Conservation (phyloP, 1,140 invertebrate genomes). For the Euura saliciscinereae region DNA sequence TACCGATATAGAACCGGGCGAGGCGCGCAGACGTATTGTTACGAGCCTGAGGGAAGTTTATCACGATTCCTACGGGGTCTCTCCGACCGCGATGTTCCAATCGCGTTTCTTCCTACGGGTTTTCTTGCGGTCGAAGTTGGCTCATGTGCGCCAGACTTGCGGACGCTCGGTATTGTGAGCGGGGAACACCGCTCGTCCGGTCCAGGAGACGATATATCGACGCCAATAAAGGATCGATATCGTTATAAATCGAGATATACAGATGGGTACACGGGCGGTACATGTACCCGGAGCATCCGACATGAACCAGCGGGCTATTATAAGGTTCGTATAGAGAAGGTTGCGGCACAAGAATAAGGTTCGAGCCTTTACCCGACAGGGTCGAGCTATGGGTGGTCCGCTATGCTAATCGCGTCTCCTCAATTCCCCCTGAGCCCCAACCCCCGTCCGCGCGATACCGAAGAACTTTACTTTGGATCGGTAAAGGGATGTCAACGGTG, state of each 20-base stretch:
- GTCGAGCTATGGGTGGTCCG: constrained; percentile 57
- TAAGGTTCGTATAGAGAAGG: constrained; percentile 39
- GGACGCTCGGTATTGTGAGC: background rate
- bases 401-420: constrained; percentile 39
- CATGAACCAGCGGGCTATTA: constrained; percentile 54
- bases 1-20: constrained; percentile 23
- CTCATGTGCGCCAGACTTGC: background rate
- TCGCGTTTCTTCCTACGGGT: background rate
- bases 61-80: constrained; percentile 5
- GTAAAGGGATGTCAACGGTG: background rate
- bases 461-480: background rate
- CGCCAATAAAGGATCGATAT: constrained; percentile 58
- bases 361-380: constrained; percentile 27
- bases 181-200: constrained; percentile 1
- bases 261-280: constrained; percentile 55
- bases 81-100: background rate
- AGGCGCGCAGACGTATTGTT: constrained; percentile 2
- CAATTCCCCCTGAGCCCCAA: background rate
- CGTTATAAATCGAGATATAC: constrained; percentile 59
- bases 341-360: constrained; percentile 3
- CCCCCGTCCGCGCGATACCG: background rate
- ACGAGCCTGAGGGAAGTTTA: constrained; percentile 10
- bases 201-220: constrained; percentile 36
- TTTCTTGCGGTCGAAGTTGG: background rate
- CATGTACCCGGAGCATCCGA: constrained; percentile 52